These are phyloP conservation scores for Oikopleura vanhoeffeni DNA, from an alignment of 23 tunicate genomes.

Conservation along the genomic window DNA sequence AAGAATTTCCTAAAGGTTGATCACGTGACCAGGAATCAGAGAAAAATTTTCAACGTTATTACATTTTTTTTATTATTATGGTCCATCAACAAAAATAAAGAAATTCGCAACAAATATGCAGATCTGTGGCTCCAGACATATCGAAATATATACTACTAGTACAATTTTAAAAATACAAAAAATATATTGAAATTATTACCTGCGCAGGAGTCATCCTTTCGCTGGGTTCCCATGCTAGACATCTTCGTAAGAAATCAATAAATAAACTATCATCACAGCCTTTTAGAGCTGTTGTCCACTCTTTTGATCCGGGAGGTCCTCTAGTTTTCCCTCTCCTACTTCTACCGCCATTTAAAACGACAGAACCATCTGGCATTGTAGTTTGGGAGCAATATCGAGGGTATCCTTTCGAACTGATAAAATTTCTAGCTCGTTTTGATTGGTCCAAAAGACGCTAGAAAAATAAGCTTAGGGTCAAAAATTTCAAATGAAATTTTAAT, in stretches of 20 bases:
- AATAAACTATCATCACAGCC: conserved; percentile 75
- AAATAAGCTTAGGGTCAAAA: neutral
- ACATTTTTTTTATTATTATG: too few relatives aligned
- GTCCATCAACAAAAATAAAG: too few relatives aligned
- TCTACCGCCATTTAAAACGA: conserved; percentile 72
- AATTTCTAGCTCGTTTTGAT: conserved; percentile 79
- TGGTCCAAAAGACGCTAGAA: conserved; percentile 36
- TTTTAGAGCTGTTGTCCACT: conserved; percentile 72
- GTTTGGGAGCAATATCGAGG: conserved; percentile 89
- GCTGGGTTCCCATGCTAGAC: conserved; percentile 90
- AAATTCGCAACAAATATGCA: too few relatives aligned
- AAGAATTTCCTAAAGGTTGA: too few relatives aligned
- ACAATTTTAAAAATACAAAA: neutral
- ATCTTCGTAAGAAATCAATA: conserved; percentile 58
- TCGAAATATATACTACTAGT: neutral
- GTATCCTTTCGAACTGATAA: conserved; percentile 76
- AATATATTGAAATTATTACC: neutral
- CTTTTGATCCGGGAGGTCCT: conserved; percentile 77
- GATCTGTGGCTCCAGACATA: too few relatives aligned
- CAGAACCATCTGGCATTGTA: conserved; percentile 62
- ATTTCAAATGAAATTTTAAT: neutral
- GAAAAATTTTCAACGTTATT: too few relatives aligned
- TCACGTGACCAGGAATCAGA: too few relatives aligned
- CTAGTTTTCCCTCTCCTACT: conserved; percentile 68
- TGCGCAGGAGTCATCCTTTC: conserved; percentile 64